A percentile compares a stretch with the other conserved stretches of the same genome.
phyloP scores from a whole-genome alignment of 2,113 vertebrate genomes.

The Phocoena phocoena region DNA sequence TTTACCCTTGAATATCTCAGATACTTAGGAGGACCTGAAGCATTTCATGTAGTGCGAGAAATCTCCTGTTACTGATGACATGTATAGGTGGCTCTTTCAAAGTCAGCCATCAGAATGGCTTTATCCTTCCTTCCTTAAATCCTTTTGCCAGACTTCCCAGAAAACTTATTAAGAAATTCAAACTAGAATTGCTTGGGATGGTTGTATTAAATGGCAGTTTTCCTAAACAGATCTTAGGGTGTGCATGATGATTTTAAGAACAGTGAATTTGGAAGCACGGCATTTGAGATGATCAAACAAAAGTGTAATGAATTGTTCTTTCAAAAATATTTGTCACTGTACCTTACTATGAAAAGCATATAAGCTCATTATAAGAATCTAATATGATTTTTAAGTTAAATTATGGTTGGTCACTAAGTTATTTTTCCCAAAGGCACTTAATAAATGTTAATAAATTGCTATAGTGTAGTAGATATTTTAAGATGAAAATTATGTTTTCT shows the following conservation, averaged over 20 bases:
- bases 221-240: constrained; percentile 68
- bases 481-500: constrained; percentile 45
- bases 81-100: not conserved
- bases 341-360: constrained; percentile 50
- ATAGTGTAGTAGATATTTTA: constrained; percentile 10
- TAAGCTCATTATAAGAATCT: not conserved
- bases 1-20: not conserved
- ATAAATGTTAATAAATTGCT: constrained; percentile 57
- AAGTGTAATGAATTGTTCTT: constrained; percentile 28
- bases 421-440: not conserved
- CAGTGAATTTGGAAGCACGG: not conserved
- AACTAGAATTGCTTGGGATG: not conserved
- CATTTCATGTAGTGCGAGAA: not conserved
- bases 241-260: constrained; percentile 37
- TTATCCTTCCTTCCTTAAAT: not conserved
- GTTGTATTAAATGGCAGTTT: constrained; percentile 59
- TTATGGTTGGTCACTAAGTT: constrained; percentile 35
- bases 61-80: not conserved
- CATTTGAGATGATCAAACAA: constrained; percentile 24
- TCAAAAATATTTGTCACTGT: constrained; percentile 27
- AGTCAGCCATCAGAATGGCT: not conserved
- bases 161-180: constrained; percentile 68
- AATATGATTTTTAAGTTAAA: constrained; percentile 60
- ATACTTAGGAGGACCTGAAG: not conserved
- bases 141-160: constrained; percentile 67